These are phyloP conservation scores for Mellilla xanthometata DNA, from an alignment of 2,888 invertebrate species.

Conservation along the genomic window DNA sequence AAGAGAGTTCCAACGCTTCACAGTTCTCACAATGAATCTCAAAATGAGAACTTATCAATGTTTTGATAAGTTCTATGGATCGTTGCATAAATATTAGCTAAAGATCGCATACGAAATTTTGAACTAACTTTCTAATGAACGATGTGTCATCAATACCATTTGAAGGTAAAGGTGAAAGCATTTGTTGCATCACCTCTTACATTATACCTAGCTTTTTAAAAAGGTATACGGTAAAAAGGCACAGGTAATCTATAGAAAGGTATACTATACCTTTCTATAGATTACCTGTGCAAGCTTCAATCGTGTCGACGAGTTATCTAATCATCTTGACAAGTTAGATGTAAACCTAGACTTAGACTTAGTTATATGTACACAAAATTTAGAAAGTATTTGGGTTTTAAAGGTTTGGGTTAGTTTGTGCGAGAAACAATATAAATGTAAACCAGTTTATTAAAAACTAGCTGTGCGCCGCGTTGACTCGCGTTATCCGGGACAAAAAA, in stretches of 20 bases:
- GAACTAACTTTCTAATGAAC: conserved; percentile 43
- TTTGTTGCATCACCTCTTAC: conserved; percentile 37
- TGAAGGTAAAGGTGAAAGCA: conserved; percentile 46
- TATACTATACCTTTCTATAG: not conserved
- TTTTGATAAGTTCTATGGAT: not conserved
- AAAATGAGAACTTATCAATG: too few relatives aligned
- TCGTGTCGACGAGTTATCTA: conserved; percentile 3
- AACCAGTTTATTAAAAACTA: too few relatives aligned
- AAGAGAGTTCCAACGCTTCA: too few relatives aligned
- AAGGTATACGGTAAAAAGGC: conserved; percentile 1
- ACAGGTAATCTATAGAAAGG: not conserved
- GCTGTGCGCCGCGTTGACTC: too few relatives aligned
- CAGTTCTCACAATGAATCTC: too few relatives aligned
- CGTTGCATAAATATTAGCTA: not conserved
- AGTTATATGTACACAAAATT: not conserved
- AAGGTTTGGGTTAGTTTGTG: too few relatives aligned
- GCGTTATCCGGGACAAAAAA: too few relatives aligned
- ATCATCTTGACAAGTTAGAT: conserved; percentile 4
- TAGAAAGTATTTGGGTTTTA: too few relatives aligned
- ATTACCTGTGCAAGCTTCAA: not conserved
- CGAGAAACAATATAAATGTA: too few relatives aligned
- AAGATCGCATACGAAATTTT: conserved; percentile 15
- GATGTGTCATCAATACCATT: conserved; percentile 47
- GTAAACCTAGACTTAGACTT: not conserved
- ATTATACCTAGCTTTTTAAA: conserved; percentile 1